Conservation (phyloP, 2,797 vertebrate species). For the Intellagama lesueurii region DNA sequence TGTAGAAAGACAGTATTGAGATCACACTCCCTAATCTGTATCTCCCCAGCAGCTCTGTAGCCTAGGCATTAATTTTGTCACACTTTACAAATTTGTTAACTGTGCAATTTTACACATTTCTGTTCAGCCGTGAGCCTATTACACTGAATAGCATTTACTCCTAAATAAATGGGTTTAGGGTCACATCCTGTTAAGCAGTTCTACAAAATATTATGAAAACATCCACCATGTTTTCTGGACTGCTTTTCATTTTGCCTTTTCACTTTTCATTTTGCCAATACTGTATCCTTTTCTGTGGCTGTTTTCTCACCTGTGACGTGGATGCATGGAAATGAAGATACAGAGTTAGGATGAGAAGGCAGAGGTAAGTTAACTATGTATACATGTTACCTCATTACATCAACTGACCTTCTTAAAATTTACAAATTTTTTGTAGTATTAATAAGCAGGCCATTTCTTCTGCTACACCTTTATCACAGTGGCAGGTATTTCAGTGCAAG, state of each 20-base stretch:
- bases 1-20: neutral
- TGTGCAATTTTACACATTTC: neutral
- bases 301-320: neutral
- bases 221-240: neutral
- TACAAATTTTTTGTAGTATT: neutral
- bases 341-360: neutral
- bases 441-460: conserved; percentile 42
- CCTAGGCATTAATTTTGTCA: neutral
- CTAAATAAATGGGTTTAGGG: too few species aligned
- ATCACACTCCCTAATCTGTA: neutral
- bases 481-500: conserved; percentile 39
- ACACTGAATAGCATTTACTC: too few species aligned
- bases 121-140: too few species aligned
- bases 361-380: neutral
- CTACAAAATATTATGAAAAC: neutral
- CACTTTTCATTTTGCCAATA: neutral
- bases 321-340: neutral
- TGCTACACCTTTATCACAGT: neutral
- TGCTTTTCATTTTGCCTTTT: neutral
- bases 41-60: neutral
- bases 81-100: conserved; percentile 11
- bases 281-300: neutral
- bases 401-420: neutral
- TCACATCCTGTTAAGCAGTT: neutral
- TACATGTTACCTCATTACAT: neutral